These are phyloP conservation scores for Sturmia bella DNA, from an alignment of 2,888 invertebrate genomes.

Conservation along the genomic window DNA sequence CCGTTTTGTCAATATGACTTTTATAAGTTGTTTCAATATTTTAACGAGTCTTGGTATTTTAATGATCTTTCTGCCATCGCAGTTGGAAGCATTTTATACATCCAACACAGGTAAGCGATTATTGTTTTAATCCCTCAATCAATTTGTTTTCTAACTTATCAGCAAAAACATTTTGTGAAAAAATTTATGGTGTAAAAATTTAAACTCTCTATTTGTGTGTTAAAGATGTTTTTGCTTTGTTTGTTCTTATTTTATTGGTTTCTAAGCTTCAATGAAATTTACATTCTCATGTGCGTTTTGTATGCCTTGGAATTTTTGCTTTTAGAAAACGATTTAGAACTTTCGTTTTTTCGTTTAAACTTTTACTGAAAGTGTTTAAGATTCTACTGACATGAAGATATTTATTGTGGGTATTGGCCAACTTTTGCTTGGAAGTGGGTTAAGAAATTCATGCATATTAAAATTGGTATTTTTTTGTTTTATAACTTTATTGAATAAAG, in stretches of 20 bases:
- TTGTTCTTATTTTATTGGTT: not conserved
- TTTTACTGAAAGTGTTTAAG: conserved; percentile 4
- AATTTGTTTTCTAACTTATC: not conserved
- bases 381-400: conserved; percentile 9
- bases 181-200: too few species aligned
- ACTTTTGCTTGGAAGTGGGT: not conserved
- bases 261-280: conserved; percentile 23
- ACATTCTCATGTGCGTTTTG: not conserved
- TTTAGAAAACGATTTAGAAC: conserved; percentile 31
- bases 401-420: not conserved
- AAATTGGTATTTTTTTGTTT: not conserved
- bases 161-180: not conserved
- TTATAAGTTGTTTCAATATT: conserved; percentile 64
- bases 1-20: conserved; percentile 44
- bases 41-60: conserved; percentile 74
- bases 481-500: not conserved
- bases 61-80: conserved; percentile 74
- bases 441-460: not conserved
- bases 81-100: conserved; percentile 78
- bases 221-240: not conserved
- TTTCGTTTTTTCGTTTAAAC: conserved; percentile 36
- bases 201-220: conserved; percentile 20
- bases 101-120: conserved; percentile 76
- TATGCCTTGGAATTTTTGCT: not conserved
- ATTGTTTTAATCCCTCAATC: not conserved